phyloP scores from a whole-genome alignment of 2,888 invertebrate species.

The Salpingus planirostris region DNA sequence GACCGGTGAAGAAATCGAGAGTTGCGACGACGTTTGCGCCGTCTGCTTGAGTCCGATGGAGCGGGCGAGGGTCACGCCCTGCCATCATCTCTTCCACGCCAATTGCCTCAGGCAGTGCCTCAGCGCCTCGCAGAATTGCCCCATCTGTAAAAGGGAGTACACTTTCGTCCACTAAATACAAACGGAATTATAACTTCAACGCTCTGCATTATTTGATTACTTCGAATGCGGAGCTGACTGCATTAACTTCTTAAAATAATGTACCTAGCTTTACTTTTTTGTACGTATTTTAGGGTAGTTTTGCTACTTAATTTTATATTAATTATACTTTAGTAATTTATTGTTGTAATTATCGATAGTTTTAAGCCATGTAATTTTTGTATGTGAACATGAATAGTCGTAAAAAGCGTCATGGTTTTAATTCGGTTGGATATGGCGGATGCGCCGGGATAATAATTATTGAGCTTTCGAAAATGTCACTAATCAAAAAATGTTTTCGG shows the following conservation, averaged over 20 bases:
- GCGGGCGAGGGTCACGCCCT: conserved; percentile 66
- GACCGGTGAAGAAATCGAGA: conserved; percentile 54
- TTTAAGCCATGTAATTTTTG: too few relatives aligned
- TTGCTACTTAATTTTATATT: not conserved
- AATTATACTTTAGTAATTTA: too few relatives aligned
- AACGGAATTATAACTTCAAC: too few relatives aligned
- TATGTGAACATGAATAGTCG: too few relatives aligned
- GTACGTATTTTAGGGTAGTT: conserved; percentile 5
- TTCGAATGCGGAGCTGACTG: too few relatives aligned
- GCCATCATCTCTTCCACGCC: conserved; percentile 72
- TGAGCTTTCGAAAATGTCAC: too few relatives aligned
- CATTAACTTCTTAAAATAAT: not conserved
- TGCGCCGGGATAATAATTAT: too few relatives aligned
- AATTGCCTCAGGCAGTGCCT: conserved; percentile 66
- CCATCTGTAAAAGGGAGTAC: conserved; percentile 65
- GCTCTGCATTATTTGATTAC: too few relatives aligned
- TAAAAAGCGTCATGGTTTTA: too few relatives aligned
- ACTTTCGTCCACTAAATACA: conserved; percentile 33
- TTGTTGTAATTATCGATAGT: too few relatives aligned
- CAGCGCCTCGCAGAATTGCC: conserved; percentile 61
- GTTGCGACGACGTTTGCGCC: conserved; percentile 69
- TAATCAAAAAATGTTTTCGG: too few relatives aligned
- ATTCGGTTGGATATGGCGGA: too few relatives aligned
- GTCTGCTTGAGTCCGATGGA: conserved; percentile 65
- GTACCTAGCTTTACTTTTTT: conserved; percentile 11